Evolutionary conservation across 2,113 vertebrate genomes (phyloP).

Genomic region (Pangasianodon gigas): DNA sequence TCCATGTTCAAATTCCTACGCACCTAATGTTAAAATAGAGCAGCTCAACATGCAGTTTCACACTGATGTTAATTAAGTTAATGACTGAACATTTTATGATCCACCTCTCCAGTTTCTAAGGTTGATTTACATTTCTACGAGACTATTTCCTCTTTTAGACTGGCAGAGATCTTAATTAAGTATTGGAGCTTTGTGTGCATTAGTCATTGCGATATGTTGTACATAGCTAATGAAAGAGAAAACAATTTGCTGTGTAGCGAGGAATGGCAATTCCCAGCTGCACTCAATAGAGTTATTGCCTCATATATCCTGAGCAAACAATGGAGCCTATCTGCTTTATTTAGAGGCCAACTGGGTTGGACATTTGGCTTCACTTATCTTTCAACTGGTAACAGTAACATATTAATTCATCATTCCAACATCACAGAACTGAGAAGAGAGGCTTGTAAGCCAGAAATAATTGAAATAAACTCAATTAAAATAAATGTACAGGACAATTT

Average conservation of each 20-base stretch:
- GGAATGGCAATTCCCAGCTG: background rate
- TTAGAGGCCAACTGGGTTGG: background rate
- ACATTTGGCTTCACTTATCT: slow-evolving; percentile 6
- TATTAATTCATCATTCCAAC: background rate
- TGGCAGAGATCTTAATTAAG: slow-evolving; percentile 9
- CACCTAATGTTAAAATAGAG: background rate
- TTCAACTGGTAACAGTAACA: background rate
- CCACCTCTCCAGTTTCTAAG: background rate
- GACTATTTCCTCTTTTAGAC: background rate
- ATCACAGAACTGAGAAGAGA: background rate
- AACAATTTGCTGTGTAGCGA: background rate
- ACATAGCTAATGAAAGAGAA: slow-evolving; percentile 9
- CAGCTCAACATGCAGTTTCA: background rate
- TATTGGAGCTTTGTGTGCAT: slow-evolving; percentile 2
- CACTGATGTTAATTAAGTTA: background rate
- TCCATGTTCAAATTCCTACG: background rate
- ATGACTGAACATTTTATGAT: slow-evolving; percentile 14
- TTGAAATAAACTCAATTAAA: background rate
- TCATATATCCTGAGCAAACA: slow-evolving; percentile 25
- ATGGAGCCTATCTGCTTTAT: background rate
- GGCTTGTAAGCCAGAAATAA: background rate
- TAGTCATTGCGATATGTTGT: slow-evolving; percentile 4
- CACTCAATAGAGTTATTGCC: slow-evolving; percentile 15
- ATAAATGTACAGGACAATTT: background rate
- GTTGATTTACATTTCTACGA: background rate